Evolutionary conservation across 2,888 invertebrate species (phyloP).

Genomic region (Folsomia candida): DNA sequence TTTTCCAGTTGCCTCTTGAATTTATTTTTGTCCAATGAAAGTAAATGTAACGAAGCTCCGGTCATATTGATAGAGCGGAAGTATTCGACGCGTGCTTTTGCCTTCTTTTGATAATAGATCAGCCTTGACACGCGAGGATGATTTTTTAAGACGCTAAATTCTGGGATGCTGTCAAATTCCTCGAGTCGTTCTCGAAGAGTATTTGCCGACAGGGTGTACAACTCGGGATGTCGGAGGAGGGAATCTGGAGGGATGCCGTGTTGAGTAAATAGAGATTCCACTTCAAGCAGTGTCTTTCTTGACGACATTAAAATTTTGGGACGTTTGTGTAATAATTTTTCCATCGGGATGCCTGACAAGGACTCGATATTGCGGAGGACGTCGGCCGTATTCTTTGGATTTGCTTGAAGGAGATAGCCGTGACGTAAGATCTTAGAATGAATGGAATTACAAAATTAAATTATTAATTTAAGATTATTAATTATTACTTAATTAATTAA

Average conservation of each 20-base stretch:
- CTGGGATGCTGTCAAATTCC: slow-evolving; percentile 61
- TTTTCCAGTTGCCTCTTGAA: slow-evolving; percentile 57
- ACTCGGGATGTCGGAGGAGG: slow-evolving; percentile 59
- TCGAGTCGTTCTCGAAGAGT: slow-evolving; percentile 62
- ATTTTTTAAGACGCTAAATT: slow-evolving; percentile 62
- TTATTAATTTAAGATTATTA: no score
- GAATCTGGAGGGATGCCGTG: slow-evolving; percentile 61
- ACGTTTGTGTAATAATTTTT: slow-evolving; percentile 58
- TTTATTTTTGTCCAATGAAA: slow-evolving; percentile 54
- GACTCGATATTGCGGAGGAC: slow-evolving; percentile 60
- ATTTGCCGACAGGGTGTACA: slow-evolving; percentile 62
- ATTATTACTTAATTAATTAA: no score
- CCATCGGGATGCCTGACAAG: slow-evolving; percentile 61
- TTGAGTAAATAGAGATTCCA: slow-evolving; percentile 61
- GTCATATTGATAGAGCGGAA: slow-evolving; percentile 58
- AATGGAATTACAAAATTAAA: no score
- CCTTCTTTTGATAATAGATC: slow-evolving; percentile 58
- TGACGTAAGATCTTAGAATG: slow-evolving; percentile 59
- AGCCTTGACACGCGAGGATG: slow-evolving; percentile 63
- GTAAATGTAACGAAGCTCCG: slow-evolving; percentile 57
- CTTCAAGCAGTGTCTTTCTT: slow-evolving; percentile 60
- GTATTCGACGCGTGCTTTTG: slow-evolving; percentile 58
- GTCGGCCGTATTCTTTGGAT: slow-evolving; percentile 61
- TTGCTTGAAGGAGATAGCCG: slow-evolving; percentile 62
- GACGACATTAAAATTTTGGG: slow-evolving; percentile 66